Evolutionary conservation across 2,797 vertebrate genomes (phyloP), one percentile per base, ranked within the genome.

Genomic region (Bradypodion pumilum): DNA sequence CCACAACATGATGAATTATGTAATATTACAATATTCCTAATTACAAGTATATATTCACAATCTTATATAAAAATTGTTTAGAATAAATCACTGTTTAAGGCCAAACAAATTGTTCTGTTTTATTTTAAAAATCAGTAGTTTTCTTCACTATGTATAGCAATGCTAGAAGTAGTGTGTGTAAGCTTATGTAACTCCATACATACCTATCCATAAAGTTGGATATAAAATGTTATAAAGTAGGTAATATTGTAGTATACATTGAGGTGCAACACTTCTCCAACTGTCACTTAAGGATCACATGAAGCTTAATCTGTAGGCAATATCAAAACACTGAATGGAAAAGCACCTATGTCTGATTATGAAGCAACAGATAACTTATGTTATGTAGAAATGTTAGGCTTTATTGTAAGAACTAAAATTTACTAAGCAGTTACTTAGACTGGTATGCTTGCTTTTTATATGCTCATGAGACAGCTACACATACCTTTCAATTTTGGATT

Each of bases 21-120:
- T 83, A 83, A 75, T 86, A 40, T 74, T 69, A 80, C n/a, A 80
- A 8, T 83, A n/a, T 69, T 74, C 27, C 52, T 75, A 80, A 86
- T 83, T 83, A 62, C 83, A 62, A 60, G 74, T 86, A 79, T 74
- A 74, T 19, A 82, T 81, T 74, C 69, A 74, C n/a, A 60, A 5
- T 60, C 8, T 49, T 74, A 25, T 44, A 25, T n/a, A 63, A 74
- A 62, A 79, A 68, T 79, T 78, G 9, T 10, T 79, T 74, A 52
- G 37, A 68, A 85, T 49, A 70, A 75, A 85, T 76, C 63, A 44
- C 23, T 68, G 62, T 56, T 70, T 80, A 49, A 62, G 63, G 5
- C 32, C 29, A 74, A 44, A 29, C 7, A 66, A 19, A 66, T 60
- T 56, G 60, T 27, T 29, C 49, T n/a, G 52, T 35, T 42, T 84